Conservation (phyloP, 2,888 invertebrate genomes). For the Eledona agricola region DNA sequence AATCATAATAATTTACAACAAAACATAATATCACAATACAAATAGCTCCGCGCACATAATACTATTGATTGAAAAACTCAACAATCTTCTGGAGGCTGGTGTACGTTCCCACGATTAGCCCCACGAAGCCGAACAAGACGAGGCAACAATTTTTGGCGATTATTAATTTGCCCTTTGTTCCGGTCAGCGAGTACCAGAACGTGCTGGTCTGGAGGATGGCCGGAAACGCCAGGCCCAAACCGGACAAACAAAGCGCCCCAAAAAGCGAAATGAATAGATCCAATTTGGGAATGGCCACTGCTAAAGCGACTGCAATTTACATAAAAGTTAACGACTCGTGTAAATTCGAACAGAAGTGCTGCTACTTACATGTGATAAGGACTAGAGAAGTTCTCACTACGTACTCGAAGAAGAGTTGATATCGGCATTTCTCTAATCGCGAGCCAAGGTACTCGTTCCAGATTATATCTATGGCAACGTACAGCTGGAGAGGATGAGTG, state of each 20-base stretch:
- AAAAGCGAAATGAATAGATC: slow-evolving; percentile 82
- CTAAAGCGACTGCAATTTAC: slow-evolving; percentile 75
- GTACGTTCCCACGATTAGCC: slow-evolving; percentile 73
- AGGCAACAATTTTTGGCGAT: slow-evolving; percentile 66
- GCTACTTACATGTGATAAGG: slow-evolving; percentile 82
- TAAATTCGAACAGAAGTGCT: too few species aligned
- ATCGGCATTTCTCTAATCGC: slow-evolving; percentile 69
- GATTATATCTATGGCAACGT: slow-evolving; percentile 92
- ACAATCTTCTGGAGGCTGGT: slow-evolving; percentile 70
- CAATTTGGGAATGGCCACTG: slow-evolving; percentile 84
- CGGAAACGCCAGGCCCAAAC: slow-evolving; percentile 88
- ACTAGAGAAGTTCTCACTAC: slow-evolving; percentile 79
- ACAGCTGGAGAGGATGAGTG: slow-evolving; percentile 93
- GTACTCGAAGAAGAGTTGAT: slow-evolving; percentile 78
- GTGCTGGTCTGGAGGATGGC: slow-evolving; percentile 86
- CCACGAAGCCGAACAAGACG: slow-evolving; percentile 69
- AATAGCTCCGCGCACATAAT: too few species aligned
- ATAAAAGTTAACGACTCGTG: slow-evolving; percentile 4
- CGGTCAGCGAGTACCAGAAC: slow-evolving; percentile 76
- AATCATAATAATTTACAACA: slow-evolving; percentile 12
- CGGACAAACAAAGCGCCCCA: slow-evolving; percentile 88
- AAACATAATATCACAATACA: slow-evolving; percentile 26
- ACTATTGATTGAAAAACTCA: slow-evolving; percentile 38
- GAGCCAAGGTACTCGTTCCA: slow-evolving; percentile 82
- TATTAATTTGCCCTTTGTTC: slow-evolving; percentile 62